Base-by-base conservation (phyloP, 2,113 vertebrate species). In the Cynoglossus semilaevis region DNA sequence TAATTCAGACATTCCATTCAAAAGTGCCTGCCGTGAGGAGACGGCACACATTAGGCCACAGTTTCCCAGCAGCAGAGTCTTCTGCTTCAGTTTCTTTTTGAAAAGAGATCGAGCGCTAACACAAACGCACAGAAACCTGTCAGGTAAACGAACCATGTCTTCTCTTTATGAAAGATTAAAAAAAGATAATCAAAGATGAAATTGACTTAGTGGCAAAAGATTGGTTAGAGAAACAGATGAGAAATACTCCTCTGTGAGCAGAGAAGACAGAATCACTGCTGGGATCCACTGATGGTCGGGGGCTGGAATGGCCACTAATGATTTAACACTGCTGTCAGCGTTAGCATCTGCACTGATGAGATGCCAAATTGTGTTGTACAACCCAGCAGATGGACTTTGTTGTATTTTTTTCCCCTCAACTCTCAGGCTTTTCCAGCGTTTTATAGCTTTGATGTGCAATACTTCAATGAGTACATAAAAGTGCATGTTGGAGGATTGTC, bases 251-350 rank as follows among this genome's bases (percentile, higher is more conserved):
- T 57, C 45, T 46, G 40, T 57, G 51, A 59, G 51, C 44, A 54
- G 17, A 61, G 50, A 63, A 44, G 65, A 62, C 66, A 80, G 53
- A 67, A 76, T 75, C 46, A 55, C 59, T 69, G 48, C 45, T 67
- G 58, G 68, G 58, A 67, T 63, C 59, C 64, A 37, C 51, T 51
- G 55, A 70, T 63, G 69, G 82, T 63, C 44, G 55, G 52, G 18
- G 67, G 70, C 59, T 71, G 63, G 42, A 76, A 72, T 56, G 74
- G 59, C 15, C 51, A 41, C 46, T 60, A 56, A 75, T 81, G 76
- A 81, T 73, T 44, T 57, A 77, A 70, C 38, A 49, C 51, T 50
- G 46, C 70, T 63, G 70, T 70, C 72, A 77, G 69, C 47, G 73
- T 59, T 69, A 49, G 37, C 51, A 46, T 72, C 50, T 63, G 56